A percentile compares a stretch with the other conserved stretches of the same genome.
Conservation (phyloP, 2,888 invertebrate species). For the Diploptera punctata region DNA sequence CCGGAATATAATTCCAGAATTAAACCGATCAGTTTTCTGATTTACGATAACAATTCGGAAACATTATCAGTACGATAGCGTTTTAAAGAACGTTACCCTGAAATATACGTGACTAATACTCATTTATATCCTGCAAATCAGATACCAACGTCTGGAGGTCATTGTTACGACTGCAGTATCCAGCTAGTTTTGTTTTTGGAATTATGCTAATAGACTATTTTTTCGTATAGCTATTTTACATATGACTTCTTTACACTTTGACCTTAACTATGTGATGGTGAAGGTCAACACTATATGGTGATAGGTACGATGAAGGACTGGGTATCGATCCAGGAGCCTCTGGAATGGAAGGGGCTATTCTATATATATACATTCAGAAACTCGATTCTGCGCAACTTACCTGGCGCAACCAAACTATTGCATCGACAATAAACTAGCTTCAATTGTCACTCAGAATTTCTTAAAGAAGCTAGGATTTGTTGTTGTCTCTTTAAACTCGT, state of each 20-base stretch:
- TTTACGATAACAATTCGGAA: too few species aligned
- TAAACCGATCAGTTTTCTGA: too few species aligned
- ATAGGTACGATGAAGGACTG: constrained; percentile 10
- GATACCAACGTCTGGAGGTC: neutral
- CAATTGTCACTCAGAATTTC: too few species aligned
- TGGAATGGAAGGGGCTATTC: neutral
- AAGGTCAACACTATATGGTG: constrained; percentile 1
- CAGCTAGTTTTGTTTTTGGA: neutral
- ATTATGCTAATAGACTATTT: neutral
- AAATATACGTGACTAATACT: too few species aligned
- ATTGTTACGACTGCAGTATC: neutral
- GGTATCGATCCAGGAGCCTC: constrained; percentile 12
- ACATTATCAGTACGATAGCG: too few species aligned
- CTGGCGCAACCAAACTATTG: too few species aligned
- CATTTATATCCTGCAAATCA: too few species aligned
- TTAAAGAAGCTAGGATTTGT: too few species aligned
- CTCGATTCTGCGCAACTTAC: too few species aligned
- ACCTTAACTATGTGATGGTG: constrained; percentile 14
- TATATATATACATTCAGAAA: neutral
- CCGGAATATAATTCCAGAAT: too few species aligned
- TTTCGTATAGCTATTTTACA: neutral
- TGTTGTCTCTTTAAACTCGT: too few species aligned
- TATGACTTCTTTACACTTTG: constrained; percentile 1
- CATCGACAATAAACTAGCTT: too few species aligned
- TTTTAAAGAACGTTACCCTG: neutral